phyloP scores from a whole-genome alignment of 2,888 invertebrate species.

The Nomada ferruginata region DNA sequence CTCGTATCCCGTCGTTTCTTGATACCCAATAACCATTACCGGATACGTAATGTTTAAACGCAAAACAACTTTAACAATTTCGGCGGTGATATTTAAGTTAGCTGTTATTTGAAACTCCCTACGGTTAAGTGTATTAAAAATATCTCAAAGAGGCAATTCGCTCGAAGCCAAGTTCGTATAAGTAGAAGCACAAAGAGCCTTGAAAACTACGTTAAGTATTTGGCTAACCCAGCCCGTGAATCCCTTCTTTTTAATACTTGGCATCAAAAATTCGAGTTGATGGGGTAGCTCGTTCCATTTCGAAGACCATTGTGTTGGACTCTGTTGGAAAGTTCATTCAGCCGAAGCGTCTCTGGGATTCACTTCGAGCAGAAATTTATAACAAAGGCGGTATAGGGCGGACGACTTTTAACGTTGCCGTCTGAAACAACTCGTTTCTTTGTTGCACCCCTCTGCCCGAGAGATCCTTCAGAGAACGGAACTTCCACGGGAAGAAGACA shows the following conservation, averaged over 20 bases:
- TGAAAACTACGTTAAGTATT: conserved; percentile 12
- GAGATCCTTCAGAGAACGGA: neutral
- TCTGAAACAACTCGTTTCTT: conserved; percentile 21
- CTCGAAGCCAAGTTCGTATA: neutral
- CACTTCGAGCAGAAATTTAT: conserved; percentile 17
- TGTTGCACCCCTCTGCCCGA: neutral
- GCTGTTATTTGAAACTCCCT: neutral
- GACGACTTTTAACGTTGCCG: conserved; percentile 29
- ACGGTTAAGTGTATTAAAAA: neutral
- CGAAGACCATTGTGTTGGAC: conserved; percentile 20
- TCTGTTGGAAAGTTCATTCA: conserved; percentile 16
- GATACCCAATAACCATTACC: too few relatives aligned
- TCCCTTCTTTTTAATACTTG: conserved; percentile 16
- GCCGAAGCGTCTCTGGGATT: neutral
- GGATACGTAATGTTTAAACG: neutral
- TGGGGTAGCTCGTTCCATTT: conserved; percentile 1
- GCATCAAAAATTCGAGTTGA: conserved; percentile 25
- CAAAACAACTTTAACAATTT: neutral
- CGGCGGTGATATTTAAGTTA: neutral
- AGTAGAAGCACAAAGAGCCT: neutral
- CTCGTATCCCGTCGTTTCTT: too few relatives aligned
- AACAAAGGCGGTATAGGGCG: conserved; percentile 27
- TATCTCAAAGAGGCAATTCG: neutral
- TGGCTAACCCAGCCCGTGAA: neutral
- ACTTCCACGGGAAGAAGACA: conserved; percentile 22